Evolutionary conservation across 2,797 vertebrate genomes (phyloP).

Genomic region (Erpetoichthys calabaricus): DNA sequence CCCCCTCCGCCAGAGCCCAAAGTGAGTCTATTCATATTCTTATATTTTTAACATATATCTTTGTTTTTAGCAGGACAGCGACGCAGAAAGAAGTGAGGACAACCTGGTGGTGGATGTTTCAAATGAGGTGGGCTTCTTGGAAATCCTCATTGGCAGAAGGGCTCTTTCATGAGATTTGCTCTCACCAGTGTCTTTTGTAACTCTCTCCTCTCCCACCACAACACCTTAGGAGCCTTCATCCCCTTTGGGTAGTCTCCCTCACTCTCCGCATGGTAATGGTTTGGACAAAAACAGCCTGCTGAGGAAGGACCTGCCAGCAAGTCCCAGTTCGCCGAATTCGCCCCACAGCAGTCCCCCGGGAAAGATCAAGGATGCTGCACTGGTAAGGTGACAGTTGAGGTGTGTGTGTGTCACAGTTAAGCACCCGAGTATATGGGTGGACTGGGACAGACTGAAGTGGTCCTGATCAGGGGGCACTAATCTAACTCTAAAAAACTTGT

Average conservation of each 20-base stretch:
- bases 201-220: slow-evolving; percentile 3
- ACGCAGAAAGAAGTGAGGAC: slow-evolving; percentile 72
- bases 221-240: slow-evolving; percentile 62
- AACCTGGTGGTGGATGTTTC: slow-evolving; percentile 73
- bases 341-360: slow-evolving; percentile 49
- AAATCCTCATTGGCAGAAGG: not conserved
- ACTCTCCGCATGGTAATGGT: slow-evolving; percentile 47
- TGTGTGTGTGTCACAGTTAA: too few species aligned
- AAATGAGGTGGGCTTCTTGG: slow-evolving; percentile 50
- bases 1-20: too few species aligned
- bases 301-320: slow-evolving; percentile 49
- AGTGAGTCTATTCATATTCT: too few species aligned
- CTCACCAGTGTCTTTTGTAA: slow-evolving; percentile 29
- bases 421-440: too few species aligned
- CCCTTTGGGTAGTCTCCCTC: slow-evolving; percentile 48
- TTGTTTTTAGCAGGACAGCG: slow-evolving; percentile 53
- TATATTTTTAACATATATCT: too few species aligned
- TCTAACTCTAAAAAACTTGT: too few species aligned
- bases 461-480: too few species aligned
- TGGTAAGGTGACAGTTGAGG: slow-evolving; percentile 34
- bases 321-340: slow-evolving; percentile 52
- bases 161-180: slow-evolving; percentile 2
- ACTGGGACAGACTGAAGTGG: too few species aligned
- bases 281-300: slow-evolving; percentile 42
- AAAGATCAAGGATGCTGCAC: slow-evolving; percentile 51